Evolutionary conservation across 2,113 vertebrate genomes (phyloP), one percentile per base, ranked within the genome.

Genomic region (Mesocricetus auratus): DNA sequence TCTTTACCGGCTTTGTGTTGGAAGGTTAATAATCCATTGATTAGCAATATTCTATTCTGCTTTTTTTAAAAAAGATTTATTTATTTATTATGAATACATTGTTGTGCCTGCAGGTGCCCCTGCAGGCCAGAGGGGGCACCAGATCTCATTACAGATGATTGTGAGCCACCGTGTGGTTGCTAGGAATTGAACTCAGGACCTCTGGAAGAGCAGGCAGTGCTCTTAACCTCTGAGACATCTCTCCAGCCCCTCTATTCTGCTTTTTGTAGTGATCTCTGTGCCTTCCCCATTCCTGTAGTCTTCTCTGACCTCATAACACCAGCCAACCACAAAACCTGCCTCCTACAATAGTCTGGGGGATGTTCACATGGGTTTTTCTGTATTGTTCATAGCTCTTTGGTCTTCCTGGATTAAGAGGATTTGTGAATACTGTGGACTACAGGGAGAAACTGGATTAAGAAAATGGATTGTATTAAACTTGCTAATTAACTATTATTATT

Each of bases 401-500:
- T 90, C 42, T 22, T 75, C 3, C 36, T 36, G 64, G 5, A 78
- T 50, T 77, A 64, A 31, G n/a, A 83, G 69, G 19, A 83, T 10
- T 29, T 93, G 1, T 78, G 13, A 86, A 33, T 91, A 21, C 36
- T 1, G 77, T 90, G 24, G 15, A 15, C 79, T 81, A 90, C 2
- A 39, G 26, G 50, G 50, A 50, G 74, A 93, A 60, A 15, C 45
- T 16, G 5, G 15, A 73, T 87, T 79, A 93, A 64, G 39, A 62
- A 68, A 45, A 4, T 31, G 39, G 4, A n/a, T 62, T 36, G 6
- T 85, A 93, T 96, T 75, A 74, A 45, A 21, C 39, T 89, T 56
- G 11, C 11, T 60, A 78, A 89, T 83, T 58, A 92, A 17, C 24
- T 69, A 88, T 79, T 81, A 90, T 96, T 96, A 79, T 92, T 69